Evolutionary conservation across 2,888 invertebrate species (phyloP), one percentile per base, ranked within the genome.

Genomic region (Tupiocoris notatus): DNA sequence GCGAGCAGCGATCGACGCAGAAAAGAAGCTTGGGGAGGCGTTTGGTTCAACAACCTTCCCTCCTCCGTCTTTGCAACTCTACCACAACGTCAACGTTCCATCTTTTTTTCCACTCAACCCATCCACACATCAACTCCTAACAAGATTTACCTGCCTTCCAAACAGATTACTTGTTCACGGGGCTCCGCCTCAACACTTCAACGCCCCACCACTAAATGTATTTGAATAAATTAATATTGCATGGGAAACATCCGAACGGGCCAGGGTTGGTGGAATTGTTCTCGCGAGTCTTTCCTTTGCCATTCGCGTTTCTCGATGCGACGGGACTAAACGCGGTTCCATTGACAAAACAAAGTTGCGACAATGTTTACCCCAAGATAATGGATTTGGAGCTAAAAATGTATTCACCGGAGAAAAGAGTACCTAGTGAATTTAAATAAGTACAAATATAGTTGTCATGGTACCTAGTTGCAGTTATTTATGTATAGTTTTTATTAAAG

Each of bases 141-240:
- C 75, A 65, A 75, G 75, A 75, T 75, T 75, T 75, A 75, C 75
- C 75, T 66, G 58, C 75, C 75, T 75, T 75, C 75, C 75, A 75
- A 75, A 75, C 75, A 75, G 75, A 75, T 75, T 75, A 75, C 75
- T 75, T 66, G 73, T 73, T 73, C 73, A 73, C 73, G 73, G 73
- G 73, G 54, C 73, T 39, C 73, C 73, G 73, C 73, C 73, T 73
- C 73, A 62, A 73, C 73, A 73, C 73, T 73, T 73, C 73, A 73
- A 62, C 73, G 73, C 73, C 73, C 73, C 73, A 62, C 73, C 73
- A 73, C 73, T 73, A 73, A 73, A 73, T 73, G 73, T 73, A 73
- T 73, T 73, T 73, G 73, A 73, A 73, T 73, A 73, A 73, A 73
- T 73, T 73, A 73, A 73, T 73, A 73, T 73, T 61, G 73, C 73